Evolutionary conservation across 2,113 vertebrate species (phyloP), one percentile per base, ranked within the genome.

Genomic region (Psephotus haematonotus): DNA sequence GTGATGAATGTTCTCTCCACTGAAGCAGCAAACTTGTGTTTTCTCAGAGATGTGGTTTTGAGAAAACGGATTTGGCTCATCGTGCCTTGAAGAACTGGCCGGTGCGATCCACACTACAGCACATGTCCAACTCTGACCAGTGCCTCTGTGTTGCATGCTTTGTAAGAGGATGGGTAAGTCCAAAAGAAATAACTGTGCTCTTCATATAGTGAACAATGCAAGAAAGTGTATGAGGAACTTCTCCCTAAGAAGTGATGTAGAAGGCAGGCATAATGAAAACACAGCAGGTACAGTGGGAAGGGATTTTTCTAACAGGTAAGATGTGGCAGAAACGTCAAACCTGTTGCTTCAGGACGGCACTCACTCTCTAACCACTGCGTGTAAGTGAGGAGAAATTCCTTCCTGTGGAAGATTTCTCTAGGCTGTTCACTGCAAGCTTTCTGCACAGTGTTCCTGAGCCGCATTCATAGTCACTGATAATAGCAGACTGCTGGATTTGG

Each of bases 101-200:
- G 6, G 11, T 7, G 23, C 17, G 23, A 67, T 93, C n/a, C 63
- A 47, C 31, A 52, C 60, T 74, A 11, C 65, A 69, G 47, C n/a
- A 28, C 0, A 0, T 12, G 10, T 14, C 28, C 17, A 18, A 3
- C 57, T 84, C 50, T 53, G 28, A 88, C 24, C 53, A 83, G 49
- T 0, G 0, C 41, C 31, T 80, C n/a, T 8, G 2, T 27, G 33
- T 31, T 59, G 24, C 11, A 5, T 43, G 47, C 70, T 68, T 60
- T 60, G 39, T 11, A 31, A 50, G 39, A 60, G 31, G 22, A 35
- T 50, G 18, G 44, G 20, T 80, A 68, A 92, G 33, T 85, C 74
- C 39, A 65, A 64, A 87, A 75, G 28, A 53, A 77, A 70, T 29
- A 76, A 65, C 35, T 35, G 6, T 0, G 2, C 8, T 69, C 18